Percentiles rank a stretch among this genome's conserved stretches.
Evolutionary conservation across 2,888 invertebrate genomes (phyloP).

Genomic region (Schizotus pectinicornis): DNA sequence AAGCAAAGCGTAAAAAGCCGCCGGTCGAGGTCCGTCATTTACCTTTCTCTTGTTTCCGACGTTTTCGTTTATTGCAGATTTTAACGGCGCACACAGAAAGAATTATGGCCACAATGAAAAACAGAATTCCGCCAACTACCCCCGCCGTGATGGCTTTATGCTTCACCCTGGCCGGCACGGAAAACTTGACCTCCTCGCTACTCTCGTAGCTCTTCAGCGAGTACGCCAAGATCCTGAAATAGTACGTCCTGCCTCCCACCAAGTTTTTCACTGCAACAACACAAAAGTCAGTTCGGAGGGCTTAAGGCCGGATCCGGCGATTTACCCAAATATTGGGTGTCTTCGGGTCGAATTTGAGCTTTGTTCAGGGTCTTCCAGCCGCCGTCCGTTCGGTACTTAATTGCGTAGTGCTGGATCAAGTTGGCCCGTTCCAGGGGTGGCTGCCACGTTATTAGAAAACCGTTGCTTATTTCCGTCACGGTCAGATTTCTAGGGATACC

Average conservation of each 20-base stretch:
- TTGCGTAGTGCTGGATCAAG: conserved; percentile 50
- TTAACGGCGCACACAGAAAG: conserved; percentile 97
- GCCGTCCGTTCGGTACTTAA: conserved; percentile 90
- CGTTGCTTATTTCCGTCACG: conserved; percentile 87
- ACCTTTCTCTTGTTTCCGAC: conserved; percentile 98
- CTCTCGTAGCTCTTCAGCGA: conserved; percentile 85
- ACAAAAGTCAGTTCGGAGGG: not conserved
- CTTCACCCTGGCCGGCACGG: conserved; percentile 88
- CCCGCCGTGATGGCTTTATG: conserved; percentile 97
- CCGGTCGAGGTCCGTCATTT: not conserved
- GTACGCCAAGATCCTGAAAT: conserved; percentile 90
- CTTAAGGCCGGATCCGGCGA: conserved; percentile 8
- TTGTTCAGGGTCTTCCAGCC: conserved; percentile 89
- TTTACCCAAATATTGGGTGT: conserved; percentile 85
- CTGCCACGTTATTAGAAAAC: conserved; percentile 91
- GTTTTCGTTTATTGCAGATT: conserved; percentile 96
- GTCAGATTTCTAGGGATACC: conserved; percentile 90
- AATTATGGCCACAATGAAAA: conserved; percentile 97
- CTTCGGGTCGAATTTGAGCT: conserved; percentile 86
- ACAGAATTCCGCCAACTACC: conserved; percentile 94
- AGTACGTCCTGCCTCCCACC: conserved; percentile 89
- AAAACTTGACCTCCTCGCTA: conserved; percentile 87
- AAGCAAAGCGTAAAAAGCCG: conserved; percentile 47
- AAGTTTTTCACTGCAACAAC: conserved; percentile 80
- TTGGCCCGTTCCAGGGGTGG: conserved; percentile 81